Evolutionary conservation across 2,113 vertebrate species (phyloP), one percentile per base, ranked within the genome.

Genomic region (Stomatorhinus ivindoensis): DNA sequence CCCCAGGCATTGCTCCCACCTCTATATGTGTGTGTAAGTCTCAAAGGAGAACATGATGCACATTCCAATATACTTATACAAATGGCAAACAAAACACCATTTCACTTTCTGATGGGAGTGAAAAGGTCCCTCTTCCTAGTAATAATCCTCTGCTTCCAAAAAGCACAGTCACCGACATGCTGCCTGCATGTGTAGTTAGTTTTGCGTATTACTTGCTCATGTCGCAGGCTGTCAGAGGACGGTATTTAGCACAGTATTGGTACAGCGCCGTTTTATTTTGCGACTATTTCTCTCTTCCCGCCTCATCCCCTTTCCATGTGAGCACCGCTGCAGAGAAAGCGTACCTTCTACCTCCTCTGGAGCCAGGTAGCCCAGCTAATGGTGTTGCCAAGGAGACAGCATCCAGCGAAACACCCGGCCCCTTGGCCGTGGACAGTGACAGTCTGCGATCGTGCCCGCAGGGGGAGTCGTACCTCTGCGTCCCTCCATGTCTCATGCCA

Each of bases 361-460:
- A 51, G 9, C 35, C 58, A 58, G 39, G 50, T 15, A 13, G 89
- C 42, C 88, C 84, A 46, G 31, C 27, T 88, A 51, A 91, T 91
- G 58, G 86, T 83, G 19, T 84, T 61, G 17, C 17, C 55, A 46
- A 24, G 87, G 87, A 87, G 87, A 87, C 10, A 39, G 55, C 55
- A 44, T 31, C 53, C 55, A 50, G 17, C 24, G 87, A 39, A 44
- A 11, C 31, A 1, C 17, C 48, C n/a, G 21, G 48, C 86, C 10
- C 27, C 48, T 19, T 10, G n/a, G 13, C 50, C 7, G 1, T n/a
- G 39, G 51, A 19, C 35, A 11, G 31, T 21, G 8, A 35, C 55
- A 6, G 4, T 51, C 2, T 44, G 86, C 1, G 0, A 35, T 50
- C 1, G 9, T 31, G 50, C 24, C 24, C 10, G 84, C 10, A 11